Percentiles rank a stretch among this genome's conserved stretches.
Conservation (phyloP, 2,113 vertebrate genomes). For the Eupsittula cactorum region DNA sequence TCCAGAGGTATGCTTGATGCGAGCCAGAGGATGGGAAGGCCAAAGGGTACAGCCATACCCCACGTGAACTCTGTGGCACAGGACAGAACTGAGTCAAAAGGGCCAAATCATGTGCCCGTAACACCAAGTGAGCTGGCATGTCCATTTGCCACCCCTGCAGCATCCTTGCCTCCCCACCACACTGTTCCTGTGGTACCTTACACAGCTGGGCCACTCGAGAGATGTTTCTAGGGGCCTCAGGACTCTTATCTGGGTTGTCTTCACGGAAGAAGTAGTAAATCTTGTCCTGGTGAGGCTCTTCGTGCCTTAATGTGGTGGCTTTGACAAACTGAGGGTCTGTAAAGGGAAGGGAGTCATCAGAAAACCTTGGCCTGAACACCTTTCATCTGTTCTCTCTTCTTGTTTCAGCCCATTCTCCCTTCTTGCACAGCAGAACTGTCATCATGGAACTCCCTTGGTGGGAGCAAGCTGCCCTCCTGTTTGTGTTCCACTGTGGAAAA, state of each 20-base stretch:
- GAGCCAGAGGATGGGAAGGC: background rate
- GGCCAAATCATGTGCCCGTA: fast-evolving
- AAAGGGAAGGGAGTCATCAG: background rate
- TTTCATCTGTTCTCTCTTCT: background rate
- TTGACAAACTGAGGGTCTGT: slow-evolving; percentile 90
- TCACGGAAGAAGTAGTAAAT: slow-evolving; percentile 93
- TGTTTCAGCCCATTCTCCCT: fast-evolving
- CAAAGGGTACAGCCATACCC: fast-evolving
- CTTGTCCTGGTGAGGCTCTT: slow-evolving; percentile 84
- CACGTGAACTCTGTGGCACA: background rate
- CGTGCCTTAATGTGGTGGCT: slow-evolving; percentile 73
- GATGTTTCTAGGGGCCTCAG: slow-evolving; percentile 85
- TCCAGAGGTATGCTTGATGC: too few species aligned
- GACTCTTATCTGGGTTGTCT: slow-evolving; percentile 85
- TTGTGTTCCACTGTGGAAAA: background rate
- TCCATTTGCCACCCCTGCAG: background rate
- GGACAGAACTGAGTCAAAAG: background rate
- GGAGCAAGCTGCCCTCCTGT: background rate
- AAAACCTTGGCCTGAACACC: background rate
- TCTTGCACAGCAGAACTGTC: fast-evolving
- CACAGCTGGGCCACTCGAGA: slow-evolving; percentile 90
- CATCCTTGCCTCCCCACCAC: background rate
- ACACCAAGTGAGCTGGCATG: background rate
- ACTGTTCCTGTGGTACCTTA: slow-evolving; percentile 74
- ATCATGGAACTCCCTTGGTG: fast-evolving